phyloP scores from a whole-genome alignment of 2,113 vertebrate species.

The Ochotona princeps region DNA sequence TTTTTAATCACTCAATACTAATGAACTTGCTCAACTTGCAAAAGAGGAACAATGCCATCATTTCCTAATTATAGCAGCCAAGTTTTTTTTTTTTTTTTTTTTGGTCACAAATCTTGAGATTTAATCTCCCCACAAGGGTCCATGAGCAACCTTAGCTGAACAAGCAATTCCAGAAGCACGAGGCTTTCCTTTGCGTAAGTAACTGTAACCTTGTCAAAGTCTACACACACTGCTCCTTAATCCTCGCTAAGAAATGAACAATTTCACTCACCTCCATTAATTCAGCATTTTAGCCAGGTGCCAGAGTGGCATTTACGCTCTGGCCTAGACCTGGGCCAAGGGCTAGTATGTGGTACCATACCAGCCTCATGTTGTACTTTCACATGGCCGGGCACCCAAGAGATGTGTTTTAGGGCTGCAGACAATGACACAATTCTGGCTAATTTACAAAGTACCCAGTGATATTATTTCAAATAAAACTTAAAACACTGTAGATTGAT shows the following conservation, averaged over 20 bases:
- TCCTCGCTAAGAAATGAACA: background rate
- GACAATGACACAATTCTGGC: background rate
- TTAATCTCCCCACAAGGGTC: background rate
- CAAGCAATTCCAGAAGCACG: background rate
- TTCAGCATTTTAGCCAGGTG: conserved; percentile 28
- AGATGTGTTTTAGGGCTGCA: background rate
- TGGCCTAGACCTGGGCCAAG: background rate
- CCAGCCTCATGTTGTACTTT: background rate
- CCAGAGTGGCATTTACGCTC: background rate
- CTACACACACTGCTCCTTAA: background rate
- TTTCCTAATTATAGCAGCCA: background rate
- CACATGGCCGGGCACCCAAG: background rate
- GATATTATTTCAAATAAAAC: background rate
- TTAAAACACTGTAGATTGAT: background rate
- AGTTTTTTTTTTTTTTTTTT: background rate
- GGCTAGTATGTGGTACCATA: too few species aligned
- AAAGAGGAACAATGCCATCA: background rate
- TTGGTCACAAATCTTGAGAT: background rate
- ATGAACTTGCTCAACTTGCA: background rate
- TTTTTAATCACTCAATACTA: background rate
- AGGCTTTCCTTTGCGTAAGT: background rate
- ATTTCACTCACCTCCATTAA: background rate
- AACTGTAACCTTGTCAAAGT: background rate
- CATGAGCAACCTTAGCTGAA: background rate
- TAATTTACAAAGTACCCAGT: background rate